phyloP scores from a whole-genome alignment of 1,140 invertebrate species.

The Aplysia californica region DNA sequence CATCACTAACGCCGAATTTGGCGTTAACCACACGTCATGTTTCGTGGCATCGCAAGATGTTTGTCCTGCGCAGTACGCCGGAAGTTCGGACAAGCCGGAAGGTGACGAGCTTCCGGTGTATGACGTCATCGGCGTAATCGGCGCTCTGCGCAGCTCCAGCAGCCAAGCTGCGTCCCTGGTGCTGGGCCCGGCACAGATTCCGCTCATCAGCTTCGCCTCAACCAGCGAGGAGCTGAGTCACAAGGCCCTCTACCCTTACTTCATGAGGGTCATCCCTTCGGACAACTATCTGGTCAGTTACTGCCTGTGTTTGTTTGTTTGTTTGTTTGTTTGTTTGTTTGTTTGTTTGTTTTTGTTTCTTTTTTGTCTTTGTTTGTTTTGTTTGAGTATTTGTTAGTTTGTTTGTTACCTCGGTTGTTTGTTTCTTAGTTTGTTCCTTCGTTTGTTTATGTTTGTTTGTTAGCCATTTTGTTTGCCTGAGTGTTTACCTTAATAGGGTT shows the following conservation, averaged over 20 bases:
- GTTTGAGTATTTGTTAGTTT: too few relatives aligned
- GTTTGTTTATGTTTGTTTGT: too few relatives aligned
- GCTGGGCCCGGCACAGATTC: conserved; percentile 75
- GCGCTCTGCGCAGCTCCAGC: conserved; percentile 69
- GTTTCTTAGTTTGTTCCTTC: too few relatives aligned
- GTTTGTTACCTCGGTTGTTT: too few relatives aligned
- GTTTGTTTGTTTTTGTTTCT: too few relatives aligned
- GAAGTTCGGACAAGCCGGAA: too few relatives aligned
- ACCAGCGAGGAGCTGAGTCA: conserved; percentile 39
- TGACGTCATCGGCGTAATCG: conserved; percentile 46
- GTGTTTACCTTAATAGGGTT: too few relatives aligned
- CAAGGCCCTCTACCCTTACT: conserved; percentile 39
- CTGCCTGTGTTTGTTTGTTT: not conserved
- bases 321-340: conserved; percentile 1
- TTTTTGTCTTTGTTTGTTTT: too few relatives aligned
- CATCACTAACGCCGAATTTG: not conserved
- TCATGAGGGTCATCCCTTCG: conserved; percentile 41
- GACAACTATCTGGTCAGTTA: conserved; percentile 32
- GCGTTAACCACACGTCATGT: too few relatives aligned
- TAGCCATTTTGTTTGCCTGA: too few relatives aligned
- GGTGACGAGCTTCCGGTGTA: conserved; percentile 9
- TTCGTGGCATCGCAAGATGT: too few relatives aligned
- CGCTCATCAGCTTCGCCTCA: conserved; percentile 66
- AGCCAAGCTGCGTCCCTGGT: conserved; percentile 76
- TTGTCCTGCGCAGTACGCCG: too few relatives aligned